Evolutionary conservation across 2,888 invertebrate species (phyloP).

Genomic region (Graphium colonna): DNA sequence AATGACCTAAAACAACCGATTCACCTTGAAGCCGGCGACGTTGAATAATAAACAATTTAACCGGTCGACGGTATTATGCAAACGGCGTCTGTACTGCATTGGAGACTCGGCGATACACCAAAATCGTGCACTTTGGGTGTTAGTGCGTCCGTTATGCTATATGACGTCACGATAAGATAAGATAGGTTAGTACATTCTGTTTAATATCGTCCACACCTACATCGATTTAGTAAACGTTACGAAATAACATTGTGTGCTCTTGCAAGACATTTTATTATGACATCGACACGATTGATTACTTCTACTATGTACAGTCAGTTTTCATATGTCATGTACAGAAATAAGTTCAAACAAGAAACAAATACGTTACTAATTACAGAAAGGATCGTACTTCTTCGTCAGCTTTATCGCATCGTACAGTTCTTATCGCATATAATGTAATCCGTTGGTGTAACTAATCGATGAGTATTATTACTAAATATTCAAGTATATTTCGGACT

Average conservation of each 20-base stretch:
- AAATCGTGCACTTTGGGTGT: conserved; percentile 14
- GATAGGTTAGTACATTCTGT: conserved; percentile 35
- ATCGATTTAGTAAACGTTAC: conserved; percentile 8
- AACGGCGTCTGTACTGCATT: conserved; percentile 15
- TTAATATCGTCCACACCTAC: conserved; percentile 9
- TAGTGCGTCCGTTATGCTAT: conserved; percentile 45
- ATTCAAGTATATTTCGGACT: too few species aligned
- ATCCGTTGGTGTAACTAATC: conserved; percentile 7
- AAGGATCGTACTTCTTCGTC: conserved; percentile 1
- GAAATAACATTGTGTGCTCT: conserved; percentile 1
- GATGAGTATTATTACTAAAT: conserved; percentile 3
- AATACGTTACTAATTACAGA: conserved; percentile 10
- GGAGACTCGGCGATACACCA: conserved; percentile 3
- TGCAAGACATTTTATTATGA: conserved; percentile 1
- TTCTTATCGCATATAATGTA: conserved; percentile 10
- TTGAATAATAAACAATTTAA: conserved; percentile 18
- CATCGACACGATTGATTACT: conserved; percentile 4
- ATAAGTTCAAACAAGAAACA: conserved; percentile 6
- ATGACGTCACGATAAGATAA: conserved; percentile 72
- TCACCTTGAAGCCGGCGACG: conserved; percentile 19
- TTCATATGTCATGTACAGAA: not conserved
- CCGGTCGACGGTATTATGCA: conserved; percentile 19
- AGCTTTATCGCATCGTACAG: conserved; percentile 9
- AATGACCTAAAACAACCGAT: conserved; percentile 21
- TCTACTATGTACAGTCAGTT: not conserved